Base-by-base conservation (phyloP, 2,113 vertebrate species). In the Prolemur simus region DNA sequence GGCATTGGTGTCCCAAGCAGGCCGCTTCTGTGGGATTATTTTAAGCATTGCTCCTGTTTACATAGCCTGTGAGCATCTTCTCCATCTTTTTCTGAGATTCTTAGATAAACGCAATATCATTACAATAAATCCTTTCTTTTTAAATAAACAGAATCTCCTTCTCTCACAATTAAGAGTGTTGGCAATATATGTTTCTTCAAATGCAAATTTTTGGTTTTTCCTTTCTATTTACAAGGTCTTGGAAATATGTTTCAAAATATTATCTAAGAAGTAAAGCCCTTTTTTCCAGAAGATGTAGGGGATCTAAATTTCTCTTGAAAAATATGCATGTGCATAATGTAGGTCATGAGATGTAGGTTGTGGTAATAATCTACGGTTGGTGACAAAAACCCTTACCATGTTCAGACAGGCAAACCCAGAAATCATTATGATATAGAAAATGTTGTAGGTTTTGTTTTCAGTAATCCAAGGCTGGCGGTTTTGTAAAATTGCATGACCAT, bases 401-500 rank as follows among this genome's bases (percentile, higher is more conserved):
- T 87, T 78, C 76, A 89, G 37, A 45, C 42, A 90, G 63, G 49
- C 37, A 81, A 91, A 52, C 52, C 42, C 39, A 68, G 49, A 89
- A 91, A 77, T 64, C 12, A 29, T 63, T 78, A 83, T 69, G 13
- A 89, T 58, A 93, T 93, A 68, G 63, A 78, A 87, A 73, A 71
- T 49, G 17, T 94, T 58, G 37, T 77, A 42, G 25, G 58, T 82
- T 90, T 94, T 95, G 76, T 90, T 96, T 96, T 96, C 25, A 74
- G 47, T 92, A 87, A 74, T 39, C 68, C n/a, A 87, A 94, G 23
- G 2, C 25, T 80, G 25, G 32, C 63, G 39, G 69, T 90, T 96
- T 94, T 93, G 29, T 78, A 54, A 83, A 66, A 74, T 60, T 64
- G 60, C 25, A 83, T 1, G 0, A 87, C 71, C 49, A 68, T 5